Evolutionary conservation across 2,888 invertebrate genomes (phyloP), one percentile per base, ranked within the genome.

Genomic region (Thysanoteuthis rhombus): DNA sequence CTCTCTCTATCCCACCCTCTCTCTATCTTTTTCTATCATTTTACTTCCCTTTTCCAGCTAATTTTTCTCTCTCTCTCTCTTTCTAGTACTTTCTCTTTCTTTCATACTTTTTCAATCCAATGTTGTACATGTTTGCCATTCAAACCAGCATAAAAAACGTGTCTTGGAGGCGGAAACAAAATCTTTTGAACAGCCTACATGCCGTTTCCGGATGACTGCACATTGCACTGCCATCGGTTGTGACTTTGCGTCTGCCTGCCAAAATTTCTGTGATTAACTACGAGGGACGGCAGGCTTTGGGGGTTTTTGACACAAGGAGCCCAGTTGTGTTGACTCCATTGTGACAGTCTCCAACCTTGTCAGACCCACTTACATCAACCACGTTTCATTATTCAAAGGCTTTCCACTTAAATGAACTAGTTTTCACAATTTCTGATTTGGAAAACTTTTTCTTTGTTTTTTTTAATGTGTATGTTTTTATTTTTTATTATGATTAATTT

Each of bases 141-240:
- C n/a, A 75, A 75, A 75, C 75, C 75, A 75, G n/a, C 75, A 75
- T n/a, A 75, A 52, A 52, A 52, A 52, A 52, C 52, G 52, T 75
- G 75, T 75, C 75, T 75, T 75, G 36, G 75, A 75, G 75, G 75
- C n/a, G 75, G 75, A 75, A 75, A 75, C n/a, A n/a, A 75, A 75
- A 36, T 75, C 75, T 75, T 75, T 75, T 75, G n/a, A 75, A 75
- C 75, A 75, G 75, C 75, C 75, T 75, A n/a, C 75, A 75, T 75
- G 75, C 75, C n/a, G 75, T 75, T 75, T 75, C 75, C 75, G 75
- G 75, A 75, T 75, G 75, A 75, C 75, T 75, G n/a, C 75, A 75
- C n/a, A 75, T 75, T 75, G 75, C 75, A 75, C n/a, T n/a, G 75
- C 75, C 75, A 75, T 75, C 75, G n/a, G 75, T 75, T 75, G 75